Base-by-base conservation (phyloP, 2,797 vertebrate species). In the Dipus sagitta region DNA sequence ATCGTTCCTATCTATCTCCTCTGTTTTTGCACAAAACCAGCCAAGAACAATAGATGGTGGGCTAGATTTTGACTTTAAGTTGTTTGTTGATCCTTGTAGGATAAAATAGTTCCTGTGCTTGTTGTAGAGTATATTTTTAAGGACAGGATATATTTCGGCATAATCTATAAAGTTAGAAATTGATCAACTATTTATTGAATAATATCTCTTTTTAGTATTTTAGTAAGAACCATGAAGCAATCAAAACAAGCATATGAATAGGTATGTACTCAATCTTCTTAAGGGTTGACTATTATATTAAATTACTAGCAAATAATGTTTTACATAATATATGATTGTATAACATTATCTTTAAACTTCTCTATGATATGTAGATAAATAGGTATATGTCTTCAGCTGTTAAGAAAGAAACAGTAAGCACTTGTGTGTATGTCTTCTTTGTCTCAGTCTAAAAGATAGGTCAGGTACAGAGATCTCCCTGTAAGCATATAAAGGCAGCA, bases 41-140 rank as follows among this genome's bases (percentile, higher is more conserved):
- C 21, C 11, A 24, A 64, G 58, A 82, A 72, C 24, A 38, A 26
- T 47, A 71, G 64, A 32, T 12, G 32, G 6, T 70, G 65, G n/a
- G 13, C 71, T 91, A 58, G 38, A 64, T 58, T 89, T 86, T 89
- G 60, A n/a, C 84, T 5, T 9, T 20, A 26, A 17, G 14, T 79
- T 9, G 34, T 76, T 60, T 92, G 54, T 38, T 76, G 54, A 54
- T 67, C 17, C 30, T 9, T 47, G 9, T 47, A 47, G 47, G 82
- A 28, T 93, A 60, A 86, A 89, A 70, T 81, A 90, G n/a, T 91
- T n/a, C 30, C 14, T 54, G 32, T 92, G 32, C 32, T 67, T 88
- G 4, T 58, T 54, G 54, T 64, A 32, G 4, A 1, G 6, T 80
- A 21, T 30, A 42, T 72, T 68, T 72, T 28, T 72, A 85, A 52